Conservation (phyloP, 1,140 invertebrate species). For the Penaeus indicus region DNA sequence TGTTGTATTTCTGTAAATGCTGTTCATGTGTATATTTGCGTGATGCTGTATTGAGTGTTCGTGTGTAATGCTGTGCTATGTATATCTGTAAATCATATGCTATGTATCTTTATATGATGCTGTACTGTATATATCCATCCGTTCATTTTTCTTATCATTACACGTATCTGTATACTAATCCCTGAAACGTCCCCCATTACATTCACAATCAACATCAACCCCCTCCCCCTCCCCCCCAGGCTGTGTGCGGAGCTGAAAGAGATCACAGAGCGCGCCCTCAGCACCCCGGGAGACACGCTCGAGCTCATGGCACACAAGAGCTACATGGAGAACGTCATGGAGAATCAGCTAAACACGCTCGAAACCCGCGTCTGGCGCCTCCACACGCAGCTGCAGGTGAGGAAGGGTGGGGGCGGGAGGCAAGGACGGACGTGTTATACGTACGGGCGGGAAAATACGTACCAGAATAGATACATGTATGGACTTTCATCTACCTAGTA, state of each 20-base stretch:
- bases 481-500: too few species aligned
- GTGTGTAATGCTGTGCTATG: too few species aligned
- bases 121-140: too few species aligned
- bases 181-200: background rate
- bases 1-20: too few species aligned
- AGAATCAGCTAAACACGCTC: slow-evolving; percentile 79
- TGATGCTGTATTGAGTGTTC: too few species aligned
- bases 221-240: slow-evolving; percentile 71
- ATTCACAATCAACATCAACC: slow-evolving; percentile 12
- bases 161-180: background rate
- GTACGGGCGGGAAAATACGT: too few species aligned
- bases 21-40: too few species aligned
- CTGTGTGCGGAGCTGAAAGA: slow-evolving; percentile 87
- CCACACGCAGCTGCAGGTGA: slow-evolving; percentile 68
- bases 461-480: too few species aligned
- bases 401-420: background rate
- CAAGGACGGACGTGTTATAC: background rate
- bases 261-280: slow-evolving; percentile 84
- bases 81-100: too few species aligned
- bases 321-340: slow-evolving; percentile 83
- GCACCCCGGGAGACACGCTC: slow-evolving; percentile 84
- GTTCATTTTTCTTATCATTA: background rate
- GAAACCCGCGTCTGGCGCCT: slow-evolving; percentile 81
- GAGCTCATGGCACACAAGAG: slow-evolving; percentile 86
- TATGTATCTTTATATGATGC: too few species aligned